Evolutionary conservation across 2,797 vertebrate genomes (phyloP), one percentile per base, ranked within the genome.

Genomic region (Pangasius macronema): DNA sequence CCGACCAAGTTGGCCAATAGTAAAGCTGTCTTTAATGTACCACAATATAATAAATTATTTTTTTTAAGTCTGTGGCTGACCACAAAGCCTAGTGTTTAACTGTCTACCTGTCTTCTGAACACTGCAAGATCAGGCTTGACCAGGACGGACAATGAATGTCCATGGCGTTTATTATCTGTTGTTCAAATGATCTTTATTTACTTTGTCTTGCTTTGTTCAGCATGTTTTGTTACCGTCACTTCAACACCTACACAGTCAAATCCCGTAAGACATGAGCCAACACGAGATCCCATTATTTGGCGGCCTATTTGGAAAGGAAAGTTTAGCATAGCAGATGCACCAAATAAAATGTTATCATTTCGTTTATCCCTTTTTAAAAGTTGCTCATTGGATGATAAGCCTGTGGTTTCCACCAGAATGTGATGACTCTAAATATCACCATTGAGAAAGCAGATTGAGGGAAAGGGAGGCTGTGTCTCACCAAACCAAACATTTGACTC

Each of bases 121-220:
- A 86, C 33, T 91, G 86, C 89, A 91, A 91, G 88, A 93, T 93
- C 90, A 93, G 95, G 93, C 93, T 73, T 92, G 92, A 91, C 92
- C 79, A 63, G 83, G 84, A 87, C 42, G 53, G 90, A 90, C 89
- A 84, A 68, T 87, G 89, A 93, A 85, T 77, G 76, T 79, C 63
- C 72, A 86, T 75, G 36, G 16, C 53, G 2, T 87, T 70, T 82
- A 79, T 82, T 88, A 84, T 87, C 86, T 87, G 88, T 90, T 85
- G 85, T 91, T 90, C 67, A 73, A 42, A 83, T 57, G 82, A 87
- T 46, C 75, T 63, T 83, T 80, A 55, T 88, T 87, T 89, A 80
- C 81, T 81, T 88, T 84, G 87, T 33, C 61, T 68, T 24, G 82
- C n/a, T 89, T 92, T 87, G 91, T 91, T 89, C 90, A 84, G 93